These are phyloP conservation scores for Sicus ferrugineus DNA, from an alignment of 2,888 invertebrate genomes.

Conservation along the genomic window DNA sequence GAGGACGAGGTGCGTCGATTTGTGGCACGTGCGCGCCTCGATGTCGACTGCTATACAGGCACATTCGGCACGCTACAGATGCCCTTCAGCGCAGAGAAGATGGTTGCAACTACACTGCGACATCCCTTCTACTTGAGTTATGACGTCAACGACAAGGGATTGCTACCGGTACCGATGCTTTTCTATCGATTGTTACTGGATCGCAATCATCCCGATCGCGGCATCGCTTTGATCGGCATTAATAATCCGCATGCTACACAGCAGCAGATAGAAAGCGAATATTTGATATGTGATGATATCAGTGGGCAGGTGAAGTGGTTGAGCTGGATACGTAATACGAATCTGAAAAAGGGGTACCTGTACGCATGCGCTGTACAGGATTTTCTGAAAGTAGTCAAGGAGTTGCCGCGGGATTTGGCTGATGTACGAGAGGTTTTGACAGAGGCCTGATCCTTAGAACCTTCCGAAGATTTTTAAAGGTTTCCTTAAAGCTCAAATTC, in stretches of 20 bases:
- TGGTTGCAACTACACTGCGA: background rate
- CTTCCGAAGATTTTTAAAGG: no score
- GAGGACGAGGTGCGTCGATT: constrained; percentile 66
- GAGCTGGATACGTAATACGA: constrained; percentile 46
- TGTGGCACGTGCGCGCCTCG: constrained; percentile 54
- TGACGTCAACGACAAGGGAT: constrained; percentile 53
- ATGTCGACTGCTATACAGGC: constrained; percentile 68
- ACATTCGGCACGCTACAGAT: constrained; percentile 65
- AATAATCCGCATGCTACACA: constrained; percentile 59
- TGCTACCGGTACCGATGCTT: constrained; percentile 67
- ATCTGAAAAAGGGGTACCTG: constrained; percentile 51
- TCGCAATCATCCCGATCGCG: constrained; percentile 52
- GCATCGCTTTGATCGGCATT: constrained; percentile 67
- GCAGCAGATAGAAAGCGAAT: constrained; percentile 47
- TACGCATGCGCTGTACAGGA: constrained; percentile 54
- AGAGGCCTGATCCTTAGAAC: background rate
- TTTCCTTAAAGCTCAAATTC: no score
- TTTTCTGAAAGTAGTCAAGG: constrained; percentile 47
- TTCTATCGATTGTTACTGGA: constrained; percentile 69
- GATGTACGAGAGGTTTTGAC: constrained; percentile 43
- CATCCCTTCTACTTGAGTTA: constrained; percentile 58
- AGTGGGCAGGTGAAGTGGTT: constrained; percentile 49
- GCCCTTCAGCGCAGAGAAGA: background rate
- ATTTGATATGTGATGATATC: constrained; percentile 53
- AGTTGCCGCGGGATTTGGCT: constrained; percentile 47